Conservation (phyloP, 1,140 invertebrate species). For the Ceratina calcarata region DNA sequence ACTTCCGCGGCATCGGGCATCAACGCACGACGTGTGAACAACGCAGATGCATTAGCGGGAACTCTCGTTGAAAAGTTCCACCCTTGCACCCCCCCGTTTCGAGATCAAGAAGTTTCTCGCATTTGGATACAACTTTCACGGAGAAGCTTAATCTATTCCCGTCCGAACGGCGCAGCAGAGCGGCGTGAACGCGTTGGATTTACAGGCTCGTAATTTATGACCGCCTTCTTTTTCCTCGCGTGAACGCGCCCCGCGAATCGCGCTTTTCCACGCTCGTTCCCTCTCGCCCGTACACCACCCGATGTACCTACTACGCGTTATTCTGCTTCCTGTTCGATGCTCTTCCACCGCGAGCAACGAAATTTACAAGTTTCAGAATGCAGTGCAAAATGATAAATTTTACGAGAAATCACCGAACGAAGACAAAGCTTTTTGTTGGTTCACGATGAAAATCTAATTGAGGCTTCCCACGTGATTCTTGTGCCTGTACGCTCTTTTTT, state of each 20-base stretch:
- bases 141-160: constrained; percentile 61
- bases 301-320: not conserved
- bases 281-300: constrained; percentile 10
- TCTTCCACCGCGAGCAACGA: no score
- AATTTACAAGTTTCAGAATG: not conserved
- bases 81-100: not conserved
- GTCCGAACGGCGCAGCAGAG: constrained; percentile 20
- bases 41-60: constrained; percentile 53
- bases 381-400: constrained; percentile 2
- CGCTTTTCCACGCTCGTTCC: constrained; percentile 13
- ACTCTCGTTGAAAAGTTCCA: constrained; percentile 56
- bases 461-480: no score
- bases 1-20: constrained; percentile 25
- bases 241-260: constrained; percentile 3
- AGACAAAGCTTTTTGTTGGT: no score
- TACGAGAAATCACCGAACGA: no score
- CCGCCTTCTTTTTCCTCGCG: constrained; percentile 41
- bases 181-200: constrained; percentile 51
- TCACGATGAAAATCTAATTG: no score
- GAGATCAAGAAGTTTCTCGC: constrained; percentile 58
- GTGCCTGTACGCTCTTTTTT: no score
- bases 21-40: constrained; percentile 53
- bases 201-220: constrained; percentile 58
- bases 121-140: constrained; percentile 60
- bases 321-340: no score